Conservation (phyloP, 2,888 invertebrate species). For the Carabus problematicus region DNA sequence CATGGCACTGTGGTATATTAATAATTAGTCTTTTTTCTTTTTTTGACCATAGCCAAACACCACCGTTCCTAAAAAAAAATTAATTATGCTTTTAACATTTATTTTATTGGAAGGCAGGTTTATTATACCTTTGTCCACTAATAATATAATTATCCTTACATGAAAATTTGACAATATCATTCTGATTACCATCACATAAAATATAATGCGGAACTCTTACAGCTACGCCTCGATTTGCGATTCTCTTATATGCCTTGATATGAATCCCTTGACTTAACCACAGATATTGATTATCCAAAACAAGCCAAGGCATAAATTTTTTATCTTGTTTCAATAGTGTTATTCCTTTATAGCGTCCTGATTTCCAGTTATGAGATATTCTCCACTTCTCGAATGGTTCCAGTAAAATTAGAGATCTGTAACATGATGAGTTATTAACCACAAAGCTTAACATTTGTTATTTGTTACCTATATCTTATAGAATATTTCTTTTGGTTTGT, state of each 20-base stretch:
- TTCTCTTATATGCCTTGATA: constrained; percentile 55
- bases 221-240: constrained; percentile 49
- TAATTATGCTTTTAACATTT: constrained; percentile 22
- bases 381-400: constrained; percentile 56
- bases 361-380: constrained; percentile 65
- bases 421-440: constrained; percentile 25
- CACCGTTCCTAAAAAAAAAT: constrained; percentile 55
- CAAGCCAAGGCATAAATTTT: constrained; percentile 64
- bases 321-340: constrained; percentile 58
- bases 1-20: constrained; percentile 52
- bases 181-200: constrained; percentile 48
- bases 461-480: constrained; percentile 45
- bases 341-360: constrained; percentile 62
- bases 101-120: neutral
- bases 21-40: constrained; percentile 49
- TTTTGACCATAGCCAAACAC: constrained; percentile 56
- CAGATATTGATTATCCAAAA: constrained; percentile 60
- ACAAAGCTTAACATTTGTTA: constrained; percentile 26
- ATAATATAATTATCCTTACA: constrained; percentile 56
- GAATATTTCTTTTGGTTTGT: constrained; percentile 45
- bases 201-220: constrained; percentile 45
- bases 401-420: constrained; percentile 54
- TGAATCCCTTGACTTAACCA: constrained; percentile 64
- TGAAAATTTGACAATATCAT: constrained; percentile 61
- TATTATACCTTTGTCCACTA: constrained; percentile 59